Base-by-base conservation (phyloP, 2,888 invertebrate species). In the Vannuccia rotundouncinata region DNA sequence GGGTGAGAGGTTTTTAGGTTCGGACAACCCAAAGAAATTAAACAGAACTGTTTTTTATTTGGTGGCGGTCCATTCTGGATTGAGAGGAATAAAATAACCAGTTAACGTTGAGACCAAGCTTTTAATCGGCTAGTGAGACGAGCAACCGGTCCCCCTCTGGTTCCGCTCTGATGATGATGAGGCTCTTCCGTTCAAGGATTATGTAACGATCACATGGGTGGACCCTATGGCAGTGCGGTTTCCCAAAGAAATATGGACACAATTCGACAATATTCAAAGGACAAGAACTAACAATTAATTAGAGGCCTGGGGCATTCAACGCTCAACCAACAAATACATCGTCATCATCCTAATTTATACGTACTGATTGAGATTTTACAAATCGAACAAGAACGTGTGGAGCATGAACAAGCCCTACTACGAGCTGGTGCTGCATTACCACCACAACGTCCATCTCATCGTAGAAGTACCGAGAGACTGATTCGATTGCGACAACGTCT, bases 331-430 rank as follows among this genome's bases (percentile, higher is more conserved):
- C 66, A 66, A 66, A 66, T 66, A 27, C 10, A 66, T 66, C 25
- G 66, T 66, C 66, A 66, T 66, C 66, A 66, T 66, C 66, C 66
- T 66, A 66, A 66, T 66, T 66, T 66, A 66, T 66, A 66, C 66
- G 22, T 66, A 66, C 66, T 66, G 66, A 66, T 66, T 66, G 66
- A 66, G 66, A 66, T 66, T 66, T 66, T 66, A 66, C 66, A 66
- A 66, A 66, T 66, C 25, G 66, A 66, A 66, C 66, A 66, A 66
- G 66, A 66, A 66, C 66, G 66, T 66, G 66, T 5, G 66, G 66
- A 66, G 66, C 66, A 66, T 66, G 5, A 66, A 66, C 17, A 22
- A 66, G 25, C 66, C 66, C 66, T 66, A 66, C 66, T 66, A 66
- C 25, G 66, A 66, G 66, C 10, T 66, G 66, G 66, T 66, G 66